phyloP scores from a whole-genome alignment of 1,140 invertebrate species.

The Globodera rostochiensis region DNA sequence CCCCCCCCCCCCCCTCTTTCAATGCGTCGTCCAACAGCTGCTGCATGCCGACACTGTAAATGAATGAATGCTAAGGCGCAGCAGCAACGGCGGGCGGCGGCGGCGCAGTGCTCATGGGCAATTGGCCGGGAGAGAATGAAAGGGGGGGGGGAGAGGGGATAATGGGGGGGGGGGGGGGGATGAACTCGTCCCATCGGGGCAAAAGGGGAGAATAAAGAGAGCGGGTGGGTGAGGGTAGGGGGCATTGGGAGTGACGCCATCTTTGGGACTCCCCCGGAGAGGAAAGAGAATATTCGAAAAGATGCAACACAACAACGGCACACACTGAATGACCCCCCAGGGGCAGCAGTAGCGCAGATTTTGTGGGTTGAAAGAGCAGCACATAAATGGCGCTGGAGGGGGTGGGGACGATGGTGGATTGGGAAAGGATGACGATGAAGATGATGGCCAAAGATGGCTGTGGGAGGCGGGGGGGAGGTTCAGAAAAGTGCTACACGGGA shows the following conservation, averaged over 20 bases:
- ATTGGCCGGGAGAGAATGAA: constrained; percentile 14
- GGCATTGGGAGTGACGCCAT: neutral
- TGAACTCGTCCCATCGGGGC: constrained; percentile 1
- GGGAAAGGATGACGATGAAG: neutral
- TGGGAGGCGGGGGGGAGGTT: too few relatives aligned
- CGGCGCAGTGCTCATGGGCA: neutral
- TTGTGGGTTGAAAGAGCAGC: neutral
- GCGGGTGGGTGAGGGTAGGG: neutral
- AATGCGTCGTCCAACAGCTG: constrained; percentile 4
- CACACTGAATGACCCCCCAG: neutral
- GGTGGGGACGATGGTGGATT: neutral
- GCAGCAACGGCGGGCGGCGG: neutral
- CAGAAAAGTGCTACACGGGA: too few relatives aligned
- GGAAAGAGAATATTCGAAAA: neutral
- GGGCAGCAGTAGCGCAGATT: neutral
- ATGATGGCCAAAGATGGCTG: neutral
- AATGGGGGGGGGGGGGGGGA: neutral
- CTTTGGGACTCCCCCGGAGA: neutral
- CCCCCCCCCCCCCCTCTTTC: neutral
- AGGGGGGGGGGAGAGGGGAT: neutral
- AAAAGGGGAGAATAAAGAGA: constrained; percentile 9
- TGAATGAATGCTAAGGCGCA: neutral
- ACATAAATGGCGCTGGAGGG: neutral
- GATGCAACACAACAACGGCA: neutral
- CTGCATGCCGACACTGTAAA: constrained; percentile 5